Base-by-base conservation (phyloP, 2,888 invertebrate genomes). In the Ophioninae sp. region DNA sequence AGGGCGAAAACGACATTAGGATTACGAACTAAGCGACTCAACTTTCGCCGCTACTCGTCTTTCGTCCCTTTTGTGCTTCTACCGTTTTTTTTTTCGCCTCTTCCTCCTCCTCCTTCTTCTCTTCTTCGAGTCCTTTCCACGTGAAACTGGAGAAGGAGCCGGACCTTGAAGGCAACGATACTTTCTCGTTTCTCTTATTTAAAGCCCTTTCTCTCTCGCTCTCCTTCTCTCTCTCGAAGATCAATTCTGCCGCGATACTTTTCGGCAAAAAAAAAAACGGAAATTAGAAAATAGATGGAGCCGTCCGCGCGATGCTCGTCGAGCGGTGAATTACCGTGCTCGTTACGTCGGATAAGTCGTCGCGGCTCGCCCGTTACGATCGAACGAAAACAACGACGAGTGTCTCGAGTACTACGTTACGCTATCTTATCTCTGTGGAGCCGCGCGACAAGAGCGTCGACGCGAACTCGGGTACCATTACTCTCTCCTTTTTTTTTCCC, bases 1-100 rank as follows among this genome's bases (percentile, higher is more conserved):
- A n/a, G 20, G 30, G 71, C 58, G 59, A 51, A 51, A 56, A 58
- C 63, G 61, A 80, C 68, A 69, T 75, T 71, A 44, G 82, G 79
- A 79, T 79, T 71, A 79, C 23, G 76, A 59, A 72, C 63, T 73
- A 23, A 63, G 65, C 13, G 72, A 63, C 76, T 79, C 79, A 76
- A 83, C 74, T 77, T 71, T 65, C 68, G 68, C 39, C 10, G 81
- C 81, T 81, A 84, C 83, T 81, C 83, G 81, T 84, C 83, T 81
- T 84, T 81, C 76, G 61, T 67, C 41, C 63, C 63, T 68, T 79
- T 23, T 56, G 20, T 41, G 51, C 20, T 41, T 61, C 17, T 8
- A 3, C 41, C 23, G 7, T 17, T 51, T 17, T 68, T 68, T 68
- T 56, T 69, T 30, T n/a, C 8, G 30, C 17, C 13, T 23, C n/a